phyloP scores from a whole-genome alignment of 2,888 invertebrate species.

The Emmelina monodactyla region DNA sequence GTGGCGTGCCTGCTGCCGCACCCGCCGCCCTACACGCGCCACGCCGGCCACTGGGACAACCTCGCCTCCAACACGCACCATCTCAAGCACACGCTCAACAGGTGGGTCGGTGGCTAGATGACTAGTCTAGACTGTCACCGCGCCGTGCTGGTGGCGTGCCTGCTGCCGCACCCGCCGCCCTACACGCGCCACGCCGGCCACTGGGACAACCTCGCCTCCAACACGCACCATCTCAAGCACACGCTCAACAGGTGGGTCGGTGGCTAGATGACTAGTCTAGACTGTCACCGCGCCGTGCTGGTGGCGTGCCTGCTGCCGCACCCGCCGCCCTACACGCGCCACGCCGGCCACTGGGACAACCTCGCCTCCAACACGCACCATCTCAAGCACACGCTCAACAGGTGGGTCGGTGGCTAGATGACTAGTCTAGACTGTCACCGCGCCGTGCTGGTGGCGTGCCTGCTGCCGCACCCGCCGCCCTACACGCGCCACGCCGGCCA shows the following conservation, averaged over 20 bases:
- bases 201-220: background rate
- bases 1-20: too few relatives aligned
- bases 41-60: background rate
- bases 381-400: background rate
- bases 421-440: too few relatives aligned
- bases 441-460: too few relatives aligned
- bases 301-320: too few relatives aligned
- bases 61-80: background rate
- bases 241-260: background rate
- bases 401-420: too few relatives aligned
- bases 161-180: too few relatives aligned
- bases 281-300: too few relatives aligned
- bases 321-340: background rate
- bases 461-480: too few relatives aligned
- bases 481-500: background rate
- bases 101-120: too few relatives aligned
- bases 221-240: background rate
- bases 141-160: too few relatives aligned
- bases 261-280: too few relatives aligned
- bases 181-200: background rate
- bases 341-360: background rate
- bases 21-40: background rate
- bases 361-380: background rate
- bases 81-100: background rate
- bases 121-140: too few relatives aligned